Base-by-base conservation (phyloP, 2,797 vertebrate genomes). In the Epinephelus malabaricus region DNA sequence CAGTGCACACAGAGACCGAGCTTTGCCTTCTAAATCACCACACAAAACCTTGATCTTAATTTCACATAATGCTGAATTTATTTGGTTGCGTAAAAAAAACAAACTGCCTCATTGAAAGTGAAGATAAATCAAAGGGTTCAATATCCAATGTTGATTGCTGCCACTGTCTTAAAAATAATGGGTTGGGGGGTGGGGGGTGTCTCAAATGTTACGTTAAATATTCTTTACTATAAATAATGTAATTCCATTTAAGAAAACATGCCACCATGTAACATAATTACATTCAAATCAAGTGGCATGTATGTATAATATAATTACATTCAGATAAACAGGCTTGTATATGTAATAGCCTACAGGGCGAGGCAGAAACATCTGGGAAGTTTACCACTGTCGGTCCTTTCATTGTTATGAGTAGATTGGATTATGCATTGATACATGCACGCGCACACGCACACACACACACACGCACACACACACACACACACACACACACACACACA, bases 241-340 rank as follows among this genome's bases (percentile, higher is more conserved):
- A 79, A 85, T 87, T 89, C 63, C 45, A 76, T 86, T 88, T 74
- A 74, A 88, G 78, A 82, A 76, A 92, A 86, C 83, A 81, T 82
- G 75, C 80, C 82, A 76, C 69, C 3, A n/a, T 88, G 81, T 82
- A 86, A 86, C 62, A 60, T 86, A 79, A 88, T 91, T 90, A 83
- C 65, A 85, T 89, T 86, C 53, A 79, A 89, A 90, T 89, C 78
- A 86, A 87, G 86, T 85, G 76, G 38, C 85, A 69, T 82, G 84
- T 83, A 87, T 90, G 83, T 87, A 53, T 90, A 88, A 87, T 90
- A 87, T 86, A 91, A 92, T 92, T 89, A 86, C 79, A 89, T 87
- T 81, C 73, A 86, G 86, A 92, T 89, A 90, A 91, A 91, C 86
- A 86, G 75, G 78, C 84, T 64, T 78, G 74, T 87, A 70, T 78